These are phyloP conservation scores for Ardeotis arabs DNA, from an alignment of 2,113 vertebrate genomes.

Conservation along the genomic window DNA sequence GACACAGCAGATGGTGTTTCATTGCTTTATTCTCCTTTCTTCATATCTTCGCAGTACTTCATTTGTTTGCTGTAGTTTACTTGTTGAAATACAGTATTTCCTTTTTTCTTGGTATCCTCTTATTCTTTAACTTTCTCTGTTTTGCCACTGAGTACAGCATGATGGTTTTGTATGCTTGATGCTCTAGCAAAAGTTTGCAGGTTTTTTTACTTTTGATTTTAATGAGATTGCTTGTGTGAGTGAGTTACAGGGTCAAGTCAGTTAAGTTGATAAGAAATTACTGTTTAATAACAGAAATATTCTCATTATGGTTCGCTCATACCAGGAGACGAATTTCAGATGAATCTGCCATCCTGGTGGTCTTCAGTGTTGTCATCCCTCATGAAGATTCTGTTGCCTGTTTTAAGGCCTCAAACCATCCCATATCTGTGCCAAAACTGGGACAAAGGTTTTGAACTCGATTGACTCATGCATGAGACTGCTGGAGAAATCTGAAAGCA, in stretches of 20 bases:
- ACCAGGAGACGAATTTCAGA: constrained; percentile 67
- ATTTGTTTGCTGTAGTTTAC: not conserved
- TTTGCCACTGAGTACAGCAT: not conserved
- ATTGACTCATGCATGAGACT: constrained; percentile 59
- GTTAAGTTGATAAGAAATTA: not conserved
- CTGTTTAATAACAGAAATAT: not conserved
- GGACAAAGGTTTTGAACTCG: constrained; percentile 73
- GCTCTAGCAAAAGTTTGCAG: not conserved
- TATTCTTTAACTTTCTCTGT: not conserved
- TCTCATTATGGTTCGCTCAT: constrained; percentile 6
- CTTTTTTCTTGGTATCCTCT: not conserved
- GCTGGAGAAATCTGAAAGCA: constrained; percentile 25
- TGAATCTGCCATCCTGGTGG: constrained; percentile 77
- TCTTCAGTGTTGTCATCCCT: constrained; percentile 77
- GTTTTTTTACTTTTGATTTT: not conserved
- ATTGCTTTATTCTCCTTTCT: not conserved
- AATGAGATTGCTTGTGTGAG: not conserved
- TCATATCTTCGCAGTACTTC: not conserved
- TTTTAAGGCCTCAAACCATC: constrained; percentile 74
- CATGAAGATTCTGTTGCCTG: constrained; percentile 75
- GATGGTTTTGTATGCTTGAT: not conserved
- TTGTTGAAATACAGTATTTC: not conserved
- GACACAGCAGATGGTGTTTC: not conserved
- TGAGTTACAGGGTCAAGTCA: not conserved
- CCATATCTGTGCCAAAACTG: constrained; percentile 69